These are phyloP conservation scores for Phodopus roborovskii DNA, from an alignment of 2,113 vertebrate genomes.

Conservation along the genomic window DNA sequence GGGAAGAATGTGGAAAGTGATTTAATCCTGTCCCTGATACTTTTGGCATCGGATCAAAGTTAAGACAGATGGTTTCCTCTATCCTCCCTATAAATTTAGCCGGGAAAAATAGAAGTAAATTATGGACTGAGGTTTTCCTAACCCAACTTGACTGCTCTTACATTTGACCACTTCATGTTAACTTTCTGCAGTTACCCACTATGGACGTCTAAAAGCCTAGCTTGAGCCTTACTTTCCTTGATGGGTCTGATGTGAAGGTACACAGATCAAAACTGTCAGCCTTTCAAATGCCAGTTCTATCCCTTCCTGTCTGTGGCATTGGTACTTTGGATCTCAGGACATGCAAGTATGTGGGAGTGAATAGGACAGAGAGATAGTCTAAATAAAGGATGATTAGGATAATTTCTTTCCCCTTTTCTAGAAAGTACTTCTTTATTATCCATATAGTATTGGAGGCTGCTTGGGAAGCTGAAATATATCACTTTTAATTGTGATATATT, in stretches of 20 bases:
- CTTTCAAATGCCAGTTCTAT: conserved; percentile 15
- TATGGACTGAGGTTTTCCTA: not conserved
- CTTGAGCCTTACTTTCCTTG: conserved; percentile 39
- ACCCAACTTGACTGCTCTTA: not conserved
- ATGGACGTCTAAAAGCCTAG: conserved; percentile 27
- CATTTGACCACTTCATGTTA: conserved; percentile 20
- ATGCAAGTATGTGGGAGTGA: not conserved
- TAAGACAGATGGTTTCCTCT: not conserved
- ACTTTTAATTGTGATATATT: conserved; percentile 56
- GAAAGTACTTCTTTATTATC: conserved; percentile 28
- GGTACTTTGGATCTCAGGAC: not conserved
- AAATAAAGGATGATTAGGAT: not conserved
- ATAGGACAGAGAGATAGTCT: not conserved
- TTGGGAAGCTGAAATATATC: conserved; percentile 38
- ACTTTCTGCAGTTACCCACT: conserved; percentile 1
- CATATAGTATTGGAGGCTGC: not conserved
- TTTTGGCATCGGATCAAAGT: conserved; percentile 6
- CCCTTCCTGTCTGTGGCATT: not conserved
- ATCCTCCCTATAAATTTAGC: not conserved
- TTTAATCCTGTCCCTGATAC: conserved; percentile 29
- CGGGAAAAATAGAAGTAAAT: conserved; percentile 8
- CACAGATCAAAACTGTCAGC: not conserved
- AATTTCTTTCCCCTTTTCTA: conserved; percentile 25
- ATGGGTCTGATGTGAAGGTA: not conserved
- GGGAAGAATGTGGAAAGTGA: conserved; percentile 54